phyloP scores from a whole-genome alignment of 2,888 invertebrate species.

The Melieria crassipennis region DNA sequence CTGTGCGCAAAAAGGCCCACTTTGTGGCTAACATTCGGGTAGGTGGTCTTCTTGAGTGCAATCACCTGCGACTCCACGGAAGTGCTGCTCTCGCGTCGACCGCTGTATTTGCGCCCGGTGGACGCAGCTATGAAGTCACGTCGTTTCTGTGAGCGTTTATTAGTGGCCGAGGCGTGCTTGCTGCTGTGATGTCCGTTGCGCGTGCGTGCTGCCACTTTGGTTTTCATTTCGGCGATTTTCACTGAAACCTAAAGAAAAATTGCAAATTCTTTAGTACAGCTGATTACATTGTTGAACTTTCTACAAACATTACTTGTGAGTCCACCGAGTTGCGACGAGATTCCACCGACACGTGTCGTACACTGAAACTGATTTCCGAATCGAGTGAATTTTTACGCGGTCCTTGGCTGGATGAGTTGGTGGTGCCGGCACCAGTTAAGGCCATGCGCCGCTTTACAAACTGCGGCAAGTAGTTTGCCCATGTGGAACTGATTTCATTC shows the following conservation, averaged over 20 bases:
- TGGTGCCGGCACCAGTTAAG: constrained; percentile 69
- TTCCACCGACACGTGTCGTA: constrained; percentile 85
- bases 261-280: background rate
- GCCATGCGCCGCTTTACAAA: constrained; percentile 87
- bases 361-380: constrained; percentile 80
- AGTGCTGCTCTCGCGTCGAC: constrained; percentile 74
- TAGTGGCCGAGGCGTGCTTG: constrained; percentile 52
- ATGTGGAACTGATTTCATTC: constrained; percentile 88
- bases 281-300: no score
- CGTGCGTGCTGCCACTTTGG: constrained; percentile 72
- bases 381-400: constrained; percentile 73
- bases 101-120: constrained; percentile 57
- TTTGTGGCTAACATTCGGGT: constrained; percentile 62
- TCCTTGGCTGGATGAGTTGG: constrained; percentile 69
- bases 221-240: constrained; percentile 85
- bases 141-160: constrained; percentile 56
- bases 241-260: constrained; percentile 69
- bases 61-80: constrained; percentile 82
- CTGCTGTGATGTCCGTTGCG: constrained; percentile 57
- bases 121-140: constrained; percentile 59
- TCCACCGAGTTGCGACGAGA: constrained; percentile 88
- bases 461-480: constrained; percentile 90
- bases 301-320: constrained; percentile 72
- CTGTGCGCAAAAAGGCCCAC: constrained; percentile 62
- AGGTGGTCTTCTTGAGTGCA: constrained; percentile 64